Conservation (phyloP, 1,140 invertebrate species). For the Polyergus mexicanus region DNA sequence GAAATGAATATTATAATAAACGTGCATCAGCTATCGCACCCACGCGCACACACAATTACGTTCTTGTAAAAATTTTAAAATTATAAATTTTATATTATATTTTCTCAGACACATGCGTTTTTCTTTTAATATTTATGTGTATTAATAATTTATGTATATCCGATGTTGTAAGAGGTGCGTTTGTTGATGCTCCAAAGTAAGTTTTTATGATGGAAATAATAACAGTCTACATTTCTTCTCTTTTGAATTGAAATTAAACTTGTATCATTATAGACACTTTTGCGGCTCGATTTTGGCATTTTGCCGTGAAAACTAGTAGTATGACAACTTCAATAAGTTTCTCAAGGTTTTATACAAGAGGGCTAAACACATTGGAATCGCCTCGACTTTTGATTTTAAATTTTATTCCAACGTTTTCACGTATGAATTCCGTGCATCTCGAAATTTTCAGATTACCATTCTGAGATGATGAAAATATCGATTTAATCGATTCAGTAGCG, state of each 20-base stretch:
- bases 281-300: not conserved
- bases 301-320: not conserved
- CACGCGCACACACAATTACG: not conserved
- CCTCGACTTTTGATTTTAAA: not conserved
- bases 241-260: conserved; percentile 2
- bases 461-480: not conserved
- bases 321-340: conserved; percentile 4
- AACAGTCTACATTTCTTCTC: not conserved
- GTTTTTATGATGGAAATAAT: not conserved
- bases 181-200: not conserved
- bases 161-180: not conserved
- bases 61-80: not conserved
- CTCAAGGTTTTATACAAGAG: not conserved
- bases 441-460: not conserved
- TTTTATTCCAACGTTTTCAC: not conserved
- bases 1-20: not conserved
- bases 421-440: too few species aligned
- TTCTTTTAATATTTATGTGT: not conserved
- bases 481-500: not conserved
- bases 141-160: not conserved
- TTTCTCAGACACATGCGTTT: not conserved
- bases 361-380: not conserved
- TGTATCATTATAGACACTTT: not conserved
- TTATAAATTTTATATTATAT: not conserved
- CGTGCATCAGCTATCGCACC: not conserved